phyloP scores from a whole-genome alignment of 2,797 vertebrate genomes.

The Amblyraja radiata region DNA sequence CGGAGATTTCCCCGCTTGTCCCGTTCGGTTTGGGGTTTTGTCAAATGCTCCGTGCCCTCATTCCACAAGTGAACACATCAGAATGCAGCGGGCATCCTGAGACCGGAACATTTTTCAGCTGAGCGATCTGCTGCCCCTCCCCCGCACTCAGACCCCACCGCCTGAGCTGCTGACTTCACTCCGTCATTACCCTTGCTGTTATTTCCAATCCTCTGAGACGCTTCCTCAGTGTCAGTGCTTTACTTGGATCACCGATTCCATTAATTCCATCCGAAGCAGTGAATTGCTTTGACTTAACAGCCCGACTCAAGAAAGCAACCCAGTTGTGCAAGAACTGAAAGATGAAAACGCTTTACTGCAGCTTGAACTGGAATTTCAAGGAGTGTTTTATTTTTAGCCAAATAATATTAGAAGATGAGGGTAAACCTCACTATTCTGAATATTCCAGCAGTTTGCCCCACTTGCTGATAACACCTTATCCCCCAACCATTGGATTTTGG shows the following conservation, averaged over 20 bases:
- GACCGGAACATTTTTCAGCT: not conserved
- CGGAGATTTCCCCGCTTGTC: not conserved
- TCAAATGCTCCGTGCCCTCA: not conserved
- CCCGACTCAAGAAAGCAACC: not conserved
- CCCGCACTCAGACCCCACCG: constrained; percentile 38
- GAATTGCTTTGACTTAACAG: not conserved
- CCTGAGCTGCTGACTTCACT: constrained; percentile 24
- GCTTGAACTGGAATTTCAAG: not conserved
- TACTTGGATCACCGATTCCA: constrained; percentile 25
- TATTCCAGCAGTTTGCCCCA: not conserved
- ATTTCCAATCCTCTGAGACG: constrained; percentile 39
- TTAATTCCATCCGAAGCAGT: not conserved
- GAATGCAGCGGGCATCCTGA: not conserved
- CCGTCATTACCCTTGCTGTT: accelerated
- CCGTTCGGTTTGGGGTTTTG: not conserved
- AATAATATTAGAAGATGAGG: not conserved
- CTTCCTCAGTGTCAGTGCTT: not conserved
- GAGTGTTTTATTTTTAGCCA: not conserved
- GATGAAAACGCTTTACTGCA: not conserved
- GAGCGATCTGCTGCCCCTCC: constrained; percentile 44
- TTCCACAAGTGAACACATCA: not conserved
- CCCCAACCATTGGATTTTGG: not conserved
- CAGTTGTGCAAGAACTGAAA: not conserved
- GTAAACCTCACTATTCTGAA: not conserved
- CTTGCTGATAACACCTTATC: not conserved